phyloP scores from a whole-genome alignment of 2,113 vertebrate genomes.

The Symphodus melops region DNA sequence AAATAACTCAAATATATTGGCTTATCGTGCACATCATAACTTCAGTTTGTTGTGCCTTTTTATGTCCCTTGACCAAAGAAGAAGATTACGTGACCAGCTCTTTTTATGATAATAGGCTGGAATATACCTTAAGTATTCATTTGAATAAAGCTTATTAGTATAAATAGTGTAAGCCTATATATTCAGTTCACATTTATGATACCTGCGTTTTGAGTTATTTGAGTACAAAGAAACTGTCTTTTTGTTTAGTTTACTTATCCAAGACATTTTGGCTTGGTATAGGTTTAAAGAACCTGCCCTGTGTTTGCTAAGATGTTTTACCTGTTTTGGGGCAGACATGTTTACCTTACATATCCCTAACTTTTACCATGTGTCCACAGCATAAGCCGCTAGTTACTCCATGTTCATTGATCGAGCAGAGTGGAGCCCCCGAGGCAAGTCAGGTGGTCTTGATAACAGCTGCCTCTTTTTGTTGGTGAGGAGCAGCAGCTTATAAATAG shows the following conservation, averaged over 20 bases:
- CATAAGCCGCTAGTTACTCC: constrained; percentile 27
- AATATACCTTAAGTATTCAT: not conserved
- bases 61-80: not conserved
- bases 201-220: not conserved
- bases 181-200: not conserved
- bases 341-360: constrained; percentile 60
- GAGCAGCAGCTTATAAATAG: constrained; percentile 25
- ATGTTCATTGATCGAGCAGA: constrained; percentile 30
- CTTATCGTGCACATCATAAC: too few relatives aligned
- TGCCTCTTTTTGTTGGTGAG: constrained; percentile 27
- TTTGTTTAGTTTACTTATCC: not conserved
- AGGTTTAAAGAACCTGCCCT: constrained; percentile 15
- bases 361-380: constrained; percentile 63
- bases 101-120: not conserved
- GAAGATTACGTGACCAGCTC: not conserved
- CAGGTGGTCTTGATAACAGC: constrained; percentile 58
- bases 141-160: not conserved
- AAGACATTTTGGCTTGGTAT: constrained; percentile 11
- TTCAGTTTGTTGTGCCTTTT: too few relatives aligned
- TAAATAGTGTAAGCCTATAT: not conserved
- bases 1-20: too few relatives aligned
- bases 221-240: not conserved
- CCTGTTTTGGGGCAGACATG: constrained; percentile 31
- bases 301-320: constrained; percentile 23
- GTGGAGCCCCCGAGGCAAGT: constrained; percentile 36